Evolutionary conservation across 2,113 vertebrate genomes (phyloP), one percentile per base, ranked within the genome.

Genomic region (Proteles cristata): DNA sequence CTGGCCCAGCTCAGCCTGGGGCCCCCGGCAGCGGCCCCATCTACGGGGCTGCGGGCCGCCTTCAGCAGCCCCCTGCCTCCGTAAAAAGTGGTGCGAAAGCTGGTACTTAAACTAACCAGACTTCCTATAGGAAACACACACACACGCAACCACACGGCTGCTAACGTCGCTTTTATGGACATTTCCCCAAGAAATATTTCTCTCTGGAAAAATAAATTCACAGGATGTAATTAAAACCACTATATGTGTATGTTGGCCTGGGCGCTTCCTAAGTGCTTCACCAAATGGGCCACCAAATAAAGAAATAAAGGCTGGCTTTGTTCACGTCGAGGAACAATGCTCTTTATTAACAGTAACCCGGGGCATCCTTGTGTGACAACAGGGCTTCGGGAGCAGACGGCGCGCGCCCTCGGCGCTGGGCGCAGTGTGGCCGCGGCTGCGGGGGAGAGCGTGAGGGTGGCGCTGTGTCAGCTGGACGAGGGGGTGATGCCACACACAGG

Each of bases 151-250:
- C 97, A 83, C 95, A 94, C 97, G 90, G 96, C 97, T 89, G 95
- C 98, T 96, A 83, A 97, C 86, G 91, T 94, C 96, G 98, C 98
- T 98, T 98, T 98, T 98, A 98, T 98, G 96, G 98, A 97, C 86
- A 4, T 98, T 98, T 98, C 98, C 97, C 96, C 1, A 63, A 98
- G 97, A 99, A 98, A 97, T 97, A 98, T 97, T 98, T 98, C 98
- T 98, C 98, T 85, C 98, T 97, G 98, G 98, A 98, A 98, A 98
- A 99, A 97, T 98, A 98, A 98, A 97, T 98, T 98, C 98, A 94
- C 98, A 98, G 98, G 98, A 98, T 98, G 97, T 98, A 98, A 98
- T 98, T 98, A 99, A 98, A 98, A 80, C 97, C 88, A 95, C 96
- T 97, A 48, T 97, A 85, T 95, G 98, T 39, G 61, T 97, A 82